These are phyloP conservation scores for Colletes gigas DNA, from an alignment of 1,140 invertebrate genomes.

Conservation along the genomic window DNA sequence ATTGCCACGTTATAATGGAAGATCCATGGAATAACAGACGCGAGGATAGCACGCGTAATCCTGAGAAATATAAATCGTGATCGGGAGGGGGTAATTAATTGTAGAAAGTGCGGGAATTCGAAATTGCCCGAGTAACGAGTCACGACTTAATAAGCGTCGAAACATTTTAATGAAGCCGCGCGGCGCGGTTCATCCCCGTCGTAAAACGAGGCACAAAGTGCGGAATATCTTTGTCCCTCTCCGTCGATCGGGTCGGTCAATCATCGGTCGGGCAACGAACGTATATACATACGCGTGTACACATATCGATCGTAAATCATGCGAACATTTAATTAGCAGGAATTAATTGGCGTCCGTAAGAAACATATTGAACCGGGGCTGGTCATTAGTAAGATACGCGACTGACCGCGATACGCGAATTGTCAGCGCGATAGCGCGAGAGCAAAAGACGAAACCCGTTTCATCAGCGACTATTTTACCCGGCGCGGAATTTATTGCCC, in stretches of 20 bases:
- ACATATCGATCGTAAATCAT: constrained; percentile 36
- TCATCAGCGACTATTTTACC: constrained; percentile 28
- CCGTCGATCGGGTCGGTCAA: not conserved
- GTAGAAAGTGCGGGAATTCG: constrained; percentile 12
- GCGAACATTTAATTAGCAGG: constrained; percentile 52
- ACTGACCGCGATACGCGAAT: constrained; percentile 41
- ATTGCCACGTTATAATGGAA: too few relatives aligned
- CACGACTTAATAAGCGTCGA: not conserved
- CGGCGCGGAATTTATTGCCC: constrained; percentile 27
- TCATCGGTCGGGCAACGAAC: not conserved
- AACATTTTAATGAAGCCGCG: not conserved
- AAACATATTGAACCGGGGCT: constrained; percentile 45
- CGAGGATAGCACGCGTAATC: too few relatives aligned
- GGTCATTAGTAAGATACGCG: constrained; percentile 41
- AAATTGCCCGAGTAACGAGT: not conserved
- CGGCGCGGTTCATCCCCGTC: not conserved
- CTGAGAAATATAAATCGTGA: too few relatives aligned
- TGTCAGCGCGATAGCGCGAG: constrained; percentile 39
- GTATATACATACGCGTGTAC: too few relatives aligned
- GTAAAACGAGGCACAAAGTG: too few relatives aligned
- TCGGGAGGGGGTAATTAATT: not conserved
- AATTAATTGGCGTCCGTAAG: constrained; percentile 49
- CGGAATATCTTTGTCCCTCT: not conserved
- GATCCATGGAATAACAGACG: too few relatives aligned
- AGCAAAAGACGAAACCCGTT: constrained; percentile 28